A percentile compares a stretch with the other conserved stretches of the same genome.
These are phyloP conservation scores for Pachypeltis micranthus DNA, from an alignment of 1,140 invertebrate species.

Conservation along the genomic window DNA sequence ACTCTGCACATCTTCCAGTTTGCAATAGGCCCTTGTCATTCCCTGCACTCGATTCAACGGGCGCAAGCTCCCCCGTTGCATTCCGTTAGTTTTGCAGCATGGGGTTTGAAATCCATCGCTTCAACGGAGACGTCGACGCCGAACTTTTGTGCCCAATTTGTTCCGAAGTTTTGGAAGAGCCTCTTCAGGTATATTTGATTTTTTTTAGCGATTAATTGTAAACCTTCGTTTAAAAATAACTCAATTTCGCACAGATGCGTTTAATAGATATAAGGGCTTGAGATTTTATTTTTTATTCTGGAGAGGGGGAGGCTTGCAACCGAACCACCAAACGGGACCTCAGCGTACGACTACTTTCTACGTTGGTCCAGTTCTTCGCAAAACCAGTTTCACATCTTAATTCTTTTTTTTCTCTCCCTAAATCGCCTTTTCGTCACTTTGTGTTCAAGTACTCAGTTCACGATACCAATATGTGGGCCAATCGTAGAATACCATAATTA, in stretches of 20 bases:
- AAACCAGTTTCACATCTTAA: too few relatives aligned
- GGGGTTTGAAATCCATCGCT: constrained; percentile 80
- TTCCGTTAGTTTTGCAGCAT: constrained; percentile 38
- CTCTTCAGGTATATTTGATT: constrained; percentile 66
- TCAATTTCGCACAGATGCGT: background rate
- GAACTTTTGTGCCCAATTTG: constrained; percentile 87
- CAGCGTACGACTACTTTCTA: too few relatives aligned
- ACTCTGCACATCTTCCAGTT: too few relatives aligned
- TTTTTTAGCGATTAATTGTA: too few relatives aligned
- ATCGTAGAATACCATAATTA: too few relatives aligned
- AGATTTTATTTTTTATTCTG: background rate
- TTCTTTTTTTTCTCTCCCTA: too few relatives aligned
- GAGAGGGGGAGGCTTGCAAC: background rate
- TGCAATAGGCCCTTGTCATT: too few relatives aligned
- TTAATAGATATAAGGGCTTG: background rate
- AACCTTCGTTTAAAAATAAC: too few relatives aligned
- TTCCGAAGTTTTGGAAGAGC: constrained; percentile 78
- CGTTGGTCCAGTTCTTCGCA: background rate
- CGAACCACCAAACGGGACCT: background rate
- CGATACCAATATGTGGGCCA: too few relatives aligned
- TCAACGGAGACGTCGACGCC: constrained; percentile 83
- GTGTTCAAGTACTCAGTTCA: too few relatives aligned
- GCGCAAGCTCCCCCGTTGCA: background rate
- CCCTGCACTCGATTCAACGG: background rate
- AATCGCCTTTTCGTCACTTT: too few relatives aligned